Percentiles rank a stretch among this genome's conserved stretches.
These are phyloP conservation scores for Ochropleura plecta DNA, from an alignment of 2,888 invertebrate species.

Conservation along the genomic window DNA sequence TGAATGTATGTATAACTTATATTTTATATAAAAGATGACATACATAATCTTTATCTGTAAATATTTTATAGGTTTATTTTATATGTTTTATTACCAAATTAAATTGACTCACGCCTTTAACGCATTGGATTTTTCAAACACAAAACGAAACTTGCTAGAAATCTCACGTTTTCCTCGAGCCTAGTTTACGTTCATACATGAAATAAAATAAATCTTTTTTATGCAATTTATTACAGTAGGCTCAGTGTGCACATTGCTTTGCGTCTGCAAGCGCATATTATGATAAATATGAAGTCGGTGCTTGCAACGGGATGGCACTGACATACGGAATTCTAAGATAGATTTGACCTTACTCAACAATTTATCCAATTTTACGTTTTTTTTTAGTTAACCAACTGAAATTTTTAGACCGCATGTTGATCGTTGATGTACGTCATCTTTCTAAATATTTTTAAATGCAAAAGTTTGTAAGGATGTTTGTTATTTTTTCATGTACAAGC, in stretches of 20 bases:
- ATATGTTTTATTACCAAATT: not conserved
- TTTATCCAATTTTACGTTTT: not conserved
- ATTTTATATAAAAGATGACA: too few species aligned
- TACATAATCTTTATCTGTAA: too few species aligned
- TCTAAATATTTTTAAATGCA: too few species aligned
- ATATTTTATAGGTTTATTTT: too few species aligned
- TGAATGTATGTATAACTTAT: too few species aligned
- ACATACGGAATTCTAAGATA: not conserved
- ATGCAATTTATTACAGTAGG: not conserved
- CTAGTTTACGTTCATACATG: not conserved
- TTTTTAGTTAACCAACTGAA: not conserved
- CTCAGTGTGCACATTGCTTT: conserved; percentile 10
- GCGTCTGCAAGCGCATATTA: not conserved
- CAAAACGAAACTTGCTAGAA: not conserved
- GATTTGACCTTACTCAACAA: not conserved
- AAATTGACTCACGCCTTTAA: not conserved
- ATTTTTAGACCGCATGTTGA: not conserved
- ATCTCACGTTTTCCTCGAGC: not conserved
- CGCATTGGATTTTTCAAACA: not conserved
- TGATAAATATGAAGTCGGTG: conserved; percentile 15
- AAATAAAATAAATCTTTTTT: not conserved
- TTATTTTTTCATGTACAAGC: too few species aligned
- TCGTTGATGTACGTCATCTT: too few species aligned
- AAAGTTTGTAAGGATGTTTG: too few species aligned
- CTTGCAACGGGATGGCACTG: not conserved